Base-by-base conservation (phyloP, 2,797 vertebrate species). In the Coccyzus lansbergi region DNA sequence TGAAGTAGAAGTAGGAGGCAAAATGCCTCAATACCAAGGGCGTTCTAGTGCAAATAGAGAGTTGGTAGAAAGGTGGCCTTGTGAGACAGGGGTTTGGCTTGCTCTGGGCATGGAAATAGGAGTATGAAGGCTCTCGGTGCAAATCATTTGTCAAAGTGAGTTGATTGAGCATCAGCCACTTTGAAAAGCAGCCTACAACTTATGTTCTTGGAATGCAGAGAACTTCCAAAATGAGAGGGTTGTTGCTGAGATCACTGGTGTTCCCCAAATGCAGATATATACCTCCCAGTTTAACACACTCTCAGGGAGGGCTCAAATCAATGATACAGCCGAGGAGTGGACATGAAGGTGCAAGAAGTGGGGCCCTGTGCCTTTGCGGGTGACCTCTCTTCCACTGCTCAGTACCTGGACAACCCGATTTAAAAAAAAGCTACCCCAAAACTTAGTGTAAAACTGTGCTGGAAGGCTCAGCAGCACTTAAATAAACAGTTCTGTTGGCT, bases 1-100 rank as follows among this genome's bases (percentile, higher is more conserved):
- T 20, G 17, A 3, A 13, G 6, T 0, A 38, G 52, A 0, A 7
- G 49, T 5, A 9, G 13, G 4, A 26, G 55, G 4, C 40, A 56
- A 71, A 83, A 55, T 15, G 21, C 44, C 12, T 38, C 5, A 6
- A 18, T 6, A 15, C 18, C 7, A 81, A 51, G 76, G 17, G 33
- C 7, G 1, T 34, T 28, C 4, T 5, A 24, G 62, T 26, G 76
- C 22, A 34, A 28, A 5, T 25, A 16, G 1, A 29, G 38, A 28
- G 19, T 0, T 58, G 65, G 59, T 33, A 59, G 7, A 29, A 29
- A 34, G 55, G 83, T 36, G 46, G 81, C 34, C 31, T 9, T 18
- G 49, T 21, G 48, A 28, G 44, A 4, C 6, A 4, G 36, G 22
- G 42, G 21, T 49, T 22, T 31, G 77, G n/a, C 29, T 69, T 36